Percentiles rank a stretch among this genome's conserved stretches.
These are phyloP conservation scores for Drosophila picticornis DNA, from an alignment of 2,888 invertebrate genomes.

Conservation along the genomic window DNA sequence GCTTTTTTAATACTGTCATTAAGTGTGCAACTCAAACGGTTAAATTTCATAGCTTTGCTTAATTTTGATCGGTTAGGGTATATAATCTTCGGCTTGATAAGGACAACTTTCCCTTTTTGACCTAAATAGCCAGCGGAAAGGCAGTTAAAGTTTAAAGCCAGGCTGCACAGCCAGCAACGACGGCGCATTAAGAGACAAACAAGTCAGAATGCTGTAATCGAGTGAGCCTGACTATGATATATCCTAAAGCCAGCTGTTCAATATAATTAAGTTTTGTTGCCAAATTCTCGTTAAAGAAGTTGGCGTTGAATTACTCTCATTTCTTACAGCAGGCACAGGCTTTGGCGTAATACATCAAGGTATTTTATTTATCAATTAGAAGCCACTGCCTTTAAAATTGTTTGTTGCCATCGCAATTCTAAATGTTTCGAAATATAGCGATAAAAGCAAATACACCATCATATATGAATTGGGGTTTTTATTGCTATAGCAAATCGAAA, in stretches of 20 bases:
- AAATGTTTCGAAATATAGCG: no score
- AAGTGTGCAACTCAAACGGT: not conserved
- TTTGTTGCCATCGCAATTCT: no score
- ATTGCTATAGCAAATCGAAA: no score
- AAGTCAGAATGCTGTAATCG: not conserved
- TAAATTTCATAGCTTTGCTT: not conserved
- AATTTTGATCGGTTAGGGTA: not conserved
- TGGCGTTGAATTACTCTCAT: not conserved
- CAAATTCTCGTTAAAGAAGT: not conserved
- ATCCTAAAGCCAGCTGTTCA: not conserved
- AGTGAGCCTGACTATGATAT: not conserved
- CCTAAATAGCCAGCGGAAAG: constrained; percentile 31
- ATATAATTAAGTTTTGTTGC: not conserved
- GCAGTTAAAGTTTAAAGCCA: constrained; percentile 31
- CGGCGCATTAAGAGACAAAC: constrained; percentile 10
- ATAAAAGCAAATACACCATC: no score
- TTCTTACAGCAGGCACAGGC: not conserved
- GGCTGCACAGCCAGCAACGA: constrained; percentile 20
- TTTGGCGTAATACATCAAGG: no score
- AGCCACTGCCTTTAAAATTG: not conserved
- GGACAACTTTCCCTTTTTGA: not conserved
- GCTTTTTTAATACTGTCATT: not conserved
- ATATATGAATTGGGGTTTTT: no score
- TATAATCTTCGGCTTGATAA: not conserved
- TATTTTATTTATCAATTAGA: not conserved